phyloP scores from a whole-genome alignment of 2,888 invertebrate genomes.

The Sarcophaga subvicina region DNA sequence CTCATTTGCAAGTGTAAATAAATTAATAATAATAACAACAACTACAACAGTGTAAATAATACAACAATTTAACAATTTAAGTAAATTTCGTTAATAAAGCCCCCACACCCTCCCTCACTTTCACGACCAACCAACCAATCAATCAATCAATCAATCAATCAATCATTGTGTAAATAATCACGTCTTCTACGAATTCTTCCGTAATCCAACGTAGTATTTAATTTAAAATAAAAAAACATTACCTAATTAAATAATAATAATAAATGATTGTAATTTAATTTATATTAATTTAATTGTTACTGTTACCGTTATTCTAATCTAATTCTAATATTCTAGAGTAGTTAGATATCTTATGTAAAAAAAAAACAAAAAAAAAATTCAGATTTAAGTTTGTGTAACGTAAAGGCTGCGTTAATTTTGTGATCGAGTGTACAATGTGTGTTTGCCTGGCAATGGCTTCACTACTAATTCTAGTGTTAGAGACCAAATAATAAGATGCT shows the following conservation, averaged over 20 bases:
- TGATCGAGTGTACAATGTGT: conserved; percentile 5
- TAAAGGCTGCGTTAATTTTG: conserved; percentile 7
- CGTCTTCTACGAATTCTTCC: conserved; percentile 48
- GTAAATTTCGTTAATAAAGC: background rate
- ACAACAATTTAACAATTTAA: background rate
- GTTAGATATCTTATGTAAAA: conserved; percentile 49
- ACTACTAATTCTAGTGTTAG: conserved; percentile 28
- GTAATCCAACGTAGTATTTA: conserved; percentile 41
- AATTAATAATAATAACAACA: conserved; percentile 1
- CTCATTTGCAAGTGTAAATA: conserved; percentile 51
- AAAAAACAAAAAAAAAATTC: background rate
- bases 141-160: too few relatives aligned
- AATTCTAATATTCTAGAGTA: conserved; percentile 48
- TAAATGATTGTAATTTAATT: conserved; percentile 1
- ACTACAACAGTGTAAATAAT: conserved; percentile 44
- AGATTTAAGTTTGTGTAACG: conserved; percentile 24
- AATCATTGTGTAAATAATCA: conserved; percentile 63
- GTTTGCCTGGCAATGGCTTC: conserved; percentile 42
- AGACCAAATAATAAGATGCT: conserved; percentile 13
- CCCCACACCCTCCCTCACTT: background rate
- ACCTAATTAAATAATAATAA: background rate
- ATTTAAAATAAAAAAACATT: background rate
- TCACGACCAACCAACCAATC: background rate
- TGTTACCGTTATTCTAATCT: conserved; percentile 7
- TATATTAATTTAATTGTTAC: too few relatives aligned